phyloP scores from a whole-genome alignment of 2,797 vertebrate genomes.

The Anniella stebbinsi region DNA sequence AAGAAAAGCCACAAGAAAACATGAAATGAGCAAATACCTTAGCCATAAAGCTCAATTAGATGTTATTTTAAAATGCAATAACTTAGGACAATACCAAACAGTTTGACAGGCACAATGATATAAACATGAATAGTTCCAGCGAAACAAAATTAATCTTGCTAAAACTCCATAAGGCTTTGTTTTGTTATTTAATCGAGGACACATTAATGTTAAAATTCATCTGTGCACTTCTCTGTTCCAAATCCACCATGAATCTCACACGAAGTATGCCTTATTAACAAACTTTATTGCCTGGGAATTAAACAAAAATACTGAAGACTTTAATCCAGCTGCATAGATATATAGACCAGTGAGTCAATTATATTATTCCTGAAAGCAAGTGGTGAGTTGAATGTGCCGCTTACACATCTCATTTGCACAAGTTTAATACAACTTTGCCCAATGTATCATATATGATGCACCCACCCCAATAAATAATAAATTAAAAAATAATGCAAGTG shows the following conservation, averaged over 20 bases:
- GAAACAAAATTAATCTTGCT: background rate
- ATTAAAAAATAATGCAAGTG: background rate
- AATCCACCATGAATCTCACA: background rate
- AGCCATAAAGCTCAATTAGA: background rate
- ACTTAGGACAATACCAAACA: background rate
- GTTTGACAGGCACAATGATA: background rate
- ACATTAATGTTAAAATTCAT: background rate
- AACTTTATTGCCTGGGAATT: background rate
- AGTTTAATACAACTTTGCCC: background rate
- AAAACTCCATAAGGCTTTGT: conserved; percentile 3
- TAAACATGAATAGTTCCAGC: background rate
- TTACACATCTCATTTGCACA: background rate
- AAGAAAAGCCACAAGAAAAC: background rate
- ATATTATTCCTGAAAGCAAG: background rate
- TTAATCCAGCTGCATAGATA: background rate
- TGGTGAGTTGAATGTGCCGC: background rate
- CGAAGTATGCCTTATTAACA: background rate
- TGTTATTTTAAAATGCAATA: conserved; percentile 9
- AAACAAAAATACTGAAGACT: background rate
- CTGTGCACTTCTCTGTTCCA: background rate
- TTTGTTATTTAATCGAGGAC: background rate
- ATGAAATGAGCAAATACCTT: background rate
- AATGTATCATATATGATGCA: too few species aligned
- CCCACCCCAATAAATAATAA: background rate
- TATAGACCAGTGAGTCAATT: background rate